Conservation (phyloP, 1,140 invertebrate species). For the Hetaerina americana region DNA sequence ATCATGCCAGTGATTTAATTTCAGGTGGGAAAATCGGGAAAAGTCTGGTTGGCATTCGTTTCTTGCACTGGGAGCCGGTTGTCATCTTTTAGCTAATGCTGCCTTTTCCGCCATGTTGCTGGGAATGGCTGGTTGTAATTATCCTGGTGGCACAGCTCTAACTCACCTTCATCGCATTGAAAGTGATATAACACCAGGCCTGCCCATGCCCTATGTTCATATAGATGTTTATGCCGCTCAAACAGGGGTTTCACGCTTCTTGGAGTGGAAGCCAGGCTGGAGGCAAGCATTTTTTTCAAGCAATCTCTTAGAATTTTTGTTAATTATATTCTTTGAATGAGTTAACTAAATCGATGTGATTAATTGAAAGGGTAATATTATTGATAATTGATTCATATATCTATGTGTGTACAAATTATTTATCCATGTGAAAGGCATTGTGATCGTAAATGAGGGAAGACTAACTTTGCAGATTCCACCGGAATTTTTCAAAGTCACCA, state of each 20-base stretch:
- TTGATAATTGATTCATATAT: no score
- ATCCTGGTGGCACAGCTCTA: slow-evolving; percentile 87
- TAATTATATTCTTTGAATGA: no score
- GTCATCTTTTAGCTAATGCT: slow-evolving; percentile 67
- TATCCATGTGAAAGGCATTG: no score
- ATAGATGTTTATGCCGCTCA: slow-evolving; percentile 89
- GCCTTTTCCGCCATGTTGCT: slow-evolving; percentile 64
- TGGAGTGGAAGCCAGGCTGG: slow-evolving; percentile 74
- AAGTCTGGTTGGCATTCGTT: slow-evolving; percentile 57
- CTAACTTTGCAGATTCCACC: no score
- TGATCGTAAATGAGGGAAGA: no score
- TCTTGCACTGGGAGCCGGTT: slow-evolving; percentile 45
- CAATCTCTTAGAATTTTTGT: no score
- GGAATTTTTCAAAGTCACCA: no score
- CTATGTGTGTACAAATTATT: no score
- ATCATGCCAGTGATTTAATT: slow-evolving; percentile 19
- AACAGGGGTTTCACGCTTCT: slow-evolving; percentile 88
- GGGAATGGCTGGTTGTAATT: slow-evolving; percentile 78
- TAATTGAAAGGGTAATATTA: not conserved
- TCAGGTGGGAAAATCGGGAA: slow-evolving; percentile 65
- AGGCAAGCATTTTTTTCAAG: no score
- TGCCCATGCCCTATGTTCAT: slow-evolving; percentile 47
- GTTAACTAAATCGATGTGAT: not conserved
- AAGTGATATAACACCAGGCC: slow-evolving; percentile 40
- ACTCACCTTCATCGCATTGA: slow-evolving; percentile 65